Conservation (phyloP, 1,140 invertebrate species). For the Ceratina australensis region DNA sequence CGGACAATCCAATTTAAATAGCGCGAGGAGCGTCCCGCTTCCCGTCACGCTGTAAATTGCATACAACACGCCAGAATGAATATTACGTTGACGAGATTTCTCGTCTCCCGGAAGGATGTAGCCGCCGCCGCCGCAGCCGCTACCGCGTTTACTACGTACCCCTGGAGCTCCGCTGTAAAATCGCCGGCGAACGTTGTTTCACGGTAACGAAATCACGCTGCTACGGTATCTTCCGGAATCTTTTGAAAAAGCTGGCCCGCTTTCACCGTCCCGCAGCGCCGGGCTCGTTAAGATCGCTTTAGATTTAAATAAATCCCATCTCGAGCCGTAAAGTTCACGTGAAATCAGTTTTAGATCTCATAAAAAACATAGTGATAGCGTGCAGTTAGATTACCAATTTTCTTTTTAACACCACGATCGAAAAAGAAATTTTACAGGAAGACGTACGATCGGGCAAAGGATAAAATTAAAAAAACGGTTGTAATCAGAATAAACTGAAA, state of each 20-base stretch:
- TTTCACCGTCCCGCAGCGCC: neutral
- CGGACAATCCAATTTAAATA: slow-evolving; percentile 60
- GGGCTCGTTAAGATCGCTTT: slow-evolving; percentile 22
- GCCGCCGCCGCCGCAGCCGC: neutral
- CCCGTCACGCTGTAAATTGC: slow-evolving; percentile 48
- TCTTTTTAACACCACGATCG: too few species aligned
- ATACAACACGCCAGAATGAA: slow-evolving; percentile 50
- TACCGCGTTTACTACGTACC: slow-evolving; percentile 11
- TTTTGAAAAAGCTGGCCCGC: neutral
- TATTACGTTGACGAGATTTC: slow-evolving; percentile 58
- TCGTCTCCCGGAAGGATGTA: slow-evolving; percentile 41
- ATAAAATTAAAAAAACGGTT: too few species aligned
- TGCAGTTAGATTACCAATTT: too few species aligned
- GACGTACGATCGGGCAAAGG: too few species aligned
- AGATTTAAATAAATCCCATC: slow-evolving; percentile 33
- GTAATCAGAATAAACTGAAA: too few species aligned
- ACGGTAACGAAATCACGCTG: slow-evolving; percentile 12
- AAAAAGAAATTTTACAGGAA: too few species aligned
- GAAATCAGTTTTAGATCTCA: too few species aligned
- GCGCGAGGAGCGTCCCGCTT: slow-evolving; percentile 5
- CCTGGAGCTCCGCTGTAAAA: neutral
- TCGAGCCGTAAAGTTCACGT: too few species aligned
- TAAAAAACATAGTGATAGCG: too few species aligned
- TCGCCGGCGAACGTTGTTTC: slow-evolving; percentile 18
- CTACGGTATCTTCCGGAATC: too few species aligned